Evolutionary conservation across 2,888 invertebrate species (phyloP), one percentile per base, ranked within the genome.

Genomic region (Azorinus chamasolen): DNA sequence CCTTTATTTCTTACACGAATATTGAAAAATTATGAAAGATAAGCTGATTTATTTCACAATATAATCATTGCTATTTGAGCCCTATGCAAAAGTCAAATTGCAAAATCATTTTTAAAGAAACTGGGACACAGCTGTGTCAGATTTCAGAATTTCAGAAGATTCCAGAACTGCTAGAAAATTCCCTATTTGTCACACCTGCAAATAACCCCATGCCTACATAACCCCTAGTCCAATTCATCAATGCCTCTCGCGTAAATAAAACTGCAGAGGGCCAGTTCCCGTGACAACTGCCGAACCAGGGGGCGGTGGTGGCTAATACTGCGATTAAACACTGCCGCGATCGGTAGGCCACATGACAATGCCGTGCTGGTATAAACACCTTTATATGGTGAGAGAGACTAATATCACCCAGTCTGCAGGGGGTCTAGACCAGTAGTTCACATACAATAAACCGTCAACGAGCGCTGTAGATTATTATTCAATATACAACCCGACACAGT

Each of bases 371-470:
- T 20, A n/a, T 45, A 20, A 45, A 45, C 45, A 45, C 45, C 45
- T 45, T 10, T 32, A 32, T 32, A 32, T 32, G 5, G 10, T 10
- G 10, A 32, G 32, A 32, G 32, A 4, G 5, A 32, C 32, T 32
- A 32, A 32, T 32, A 32, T 10, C 4, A 32, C 32, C 5, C 10
- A 59, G 59, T 46, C 59, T 27, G 59, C 59, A 59, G 59, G 75
- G 75, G 57, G 75, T 59, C 20, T 14, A 45, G 27, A n/a, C 39
- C 39, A 50, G 64, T 64, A 45, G 48, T 48, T 64, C 70, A 59
- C 46, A 37, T 27, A 65, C 72, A 72, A 72, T 72, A 69, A 59
- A 69, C 64, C 48, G 5, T 64, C 69, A 65, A 65, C 64, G 64
- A 54, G 54, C 45, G 55, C 25, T 18, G 20, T n/a, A 59, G 64